A percentile compares a stretch with the other conserved stretches of the same genome.
These are phyloP conservation scores for Antrozous pallidus DNA, from an alignment of 2,797 vertebrate genomes.

Conservation along the genomic window DNA sequence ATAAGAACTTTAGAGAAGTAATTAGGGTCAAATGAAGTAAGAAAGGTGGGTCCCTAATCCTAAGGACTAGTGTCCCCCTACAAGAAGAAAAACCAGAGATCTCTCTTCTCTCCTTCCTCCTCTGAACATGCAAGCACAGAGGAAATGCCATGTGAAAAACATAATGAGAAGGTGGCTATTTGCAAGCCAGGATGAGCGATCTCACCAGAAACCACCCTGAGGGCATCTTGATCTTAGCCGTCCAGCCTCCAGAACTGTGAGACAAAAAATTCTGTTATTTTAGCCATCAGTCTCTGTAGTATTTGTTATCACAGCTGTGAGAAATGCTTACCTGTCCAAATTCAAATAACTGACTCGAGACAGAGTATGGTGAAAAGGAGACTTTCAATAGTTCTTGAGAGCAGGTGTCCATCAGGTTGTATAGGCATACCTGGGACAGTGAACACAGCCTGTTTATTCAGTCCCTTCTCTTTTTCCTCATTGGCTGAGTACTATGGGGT, in stretches of 20 bases:
- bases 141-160: background rate
- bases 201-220: background rate
- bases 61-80: background rate
- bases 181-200: background rate
- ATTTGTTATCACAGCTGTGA: background rate
- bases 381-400: no score
- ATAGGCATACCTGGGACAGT: no score
- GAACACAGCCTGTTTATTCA: no score
- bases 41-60: background rate
- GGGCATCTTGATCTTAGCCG: background rate
- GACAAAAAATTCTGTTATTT: background rate
- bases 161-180: background rate
- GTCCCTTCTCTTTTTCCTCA: no score
- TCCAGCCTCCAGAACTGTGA: background rate
- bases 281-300: background rate
- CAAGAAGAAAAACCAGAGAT: background rate
- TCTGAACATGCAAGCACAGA: background rate
- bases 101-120: background rate
- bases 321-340: no score
- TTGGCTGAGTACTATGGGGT: no score
- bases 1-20: background rate
- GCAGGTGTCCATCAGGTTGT: no score
- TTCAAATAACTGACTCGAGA: no score
- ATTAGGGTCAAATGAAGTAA: background rate
- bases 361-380: no score